phyloP scores from a whole-genome alignment of 2,888 invertebrate species.

The Dioctria linearis region DNA sequence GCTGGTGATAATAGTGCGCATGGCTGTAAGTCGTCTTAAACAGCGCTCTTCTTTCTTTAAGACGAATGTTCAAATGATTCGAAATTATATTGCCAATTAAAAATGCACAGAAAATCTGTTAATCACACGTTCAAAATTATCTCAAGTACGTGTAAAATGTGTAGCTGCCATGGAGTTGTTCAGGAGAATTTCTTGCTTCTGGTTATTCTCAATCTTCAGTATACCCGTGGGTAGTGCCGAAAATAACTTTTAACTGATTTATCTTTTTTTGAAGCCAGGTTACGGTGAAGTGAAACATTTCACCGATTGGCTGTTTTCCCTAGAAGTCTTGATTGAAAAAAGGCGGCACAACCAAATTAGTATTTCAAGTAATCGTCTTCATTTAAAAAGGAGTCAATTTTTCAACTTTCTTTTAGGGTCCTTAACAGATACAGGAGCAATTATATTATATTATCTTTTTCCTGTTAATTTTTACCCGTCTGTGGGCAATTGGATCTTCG shows the following conservation, averaged over 20 bases:
- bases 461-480: too few relatives aligned
- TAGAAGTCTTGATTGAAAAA: too few relatives aligned
- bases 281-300: slow-evolving; percentile 2
- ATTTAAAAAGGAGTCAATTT: too few relatives aligned
- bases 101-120: slow-evolving; percentile 9
- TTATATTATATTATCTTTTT: too few relatives aligned
- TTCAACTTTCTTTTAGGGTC: too few relatives aligned
- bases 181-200: slow-evolving; percentile 12
- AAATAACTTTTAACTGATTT: slow-evolving; percentile 48
- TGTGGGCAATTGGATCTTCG: too few relatives aligned
- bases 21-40: background rate
- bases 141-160: background rate
- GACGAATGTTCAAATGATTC: background rate
- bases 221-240: slow-evolving; percentile 29
- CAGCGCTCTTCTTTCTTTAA: background rate
- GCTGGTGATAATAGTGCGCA: too few relatives aligned
- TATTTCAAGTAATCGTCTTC: too few relatives aligned
- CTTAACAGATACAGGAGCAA: too few relatives aligned
- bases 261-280: slow-evolving; percentile 10
- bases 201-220: slow-evolving; percentile 28
- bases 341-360: too few relatives aligned
- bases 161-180: background rate
- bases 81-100: slow-evolving; percentile 41
- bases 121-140: slow-evolving; percentile 22
- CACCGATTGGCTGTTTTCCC: too few relatives aligned